Percentiles rank a stretch among this genome's conserved stretches.
These are phyloP conservation scores for Gallinago solitaria DNA, from an alignment of 2,797 vertebrate species.

Conservation along the genomic window DNA sequence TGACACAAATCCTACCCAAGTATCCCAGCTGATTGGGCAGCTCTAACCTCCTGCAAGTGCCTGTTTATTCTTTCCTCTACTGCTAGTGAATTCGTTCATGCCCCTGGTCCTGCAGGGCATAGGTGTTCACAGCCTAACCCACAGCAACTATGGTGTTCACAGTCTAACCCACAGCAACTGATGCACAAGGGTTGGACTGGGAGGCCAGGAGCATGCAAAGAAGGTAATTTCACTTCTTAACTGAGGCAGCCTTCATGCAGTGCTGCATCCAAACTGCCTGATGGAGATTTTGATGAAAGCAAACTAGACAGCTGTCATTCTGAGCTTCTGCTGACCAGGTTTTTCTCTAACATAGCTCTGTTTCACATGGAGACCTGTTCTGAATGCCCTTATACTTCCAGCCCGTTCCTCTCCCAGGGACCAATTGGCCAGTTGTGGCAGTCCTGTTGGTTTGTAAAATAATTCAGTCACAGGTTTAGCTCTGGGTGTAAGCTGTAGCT, in stretches of 20 bases:
- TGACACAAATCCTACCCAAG: neutral
- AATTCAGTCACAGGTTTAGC: neutral
- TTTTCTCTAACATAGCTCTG: neutral
- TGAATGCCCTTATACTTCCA: neutral
- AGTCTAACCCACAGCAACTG: neutral
- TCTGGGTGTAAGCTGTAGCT: neutral
- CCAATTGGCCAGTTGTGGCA: accelerated
- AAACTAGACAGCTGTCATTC: neutral
- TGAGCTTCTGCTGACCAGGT: neutral
- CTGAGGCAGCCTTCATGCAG: neutral
- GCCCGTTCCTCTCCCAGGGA: neutral
- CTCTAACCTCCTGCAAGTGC: neutral
- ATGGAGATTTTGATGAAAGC: neutral
- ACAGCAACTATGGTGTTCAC: neutral
- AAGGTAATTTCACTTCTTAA: neutral
- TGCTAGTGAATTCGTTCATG: neutral
- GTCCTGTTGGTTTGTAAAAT: neutral
- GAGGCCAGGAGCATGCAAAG: neutral
- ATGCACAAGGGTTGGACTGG: neutral
- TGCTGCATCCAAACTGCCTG: neutral
- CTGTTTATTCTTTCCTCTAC: neutral
- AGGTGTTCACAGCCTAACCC: neutral
- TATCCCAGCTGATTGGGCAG: neutral
- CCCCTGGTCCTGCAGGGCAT: neutral
- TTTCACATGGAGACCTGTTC: neutral